Evolutionary conservation across 2,113 vertebrate species (phyloP).

Genomic region (human): DNA sequence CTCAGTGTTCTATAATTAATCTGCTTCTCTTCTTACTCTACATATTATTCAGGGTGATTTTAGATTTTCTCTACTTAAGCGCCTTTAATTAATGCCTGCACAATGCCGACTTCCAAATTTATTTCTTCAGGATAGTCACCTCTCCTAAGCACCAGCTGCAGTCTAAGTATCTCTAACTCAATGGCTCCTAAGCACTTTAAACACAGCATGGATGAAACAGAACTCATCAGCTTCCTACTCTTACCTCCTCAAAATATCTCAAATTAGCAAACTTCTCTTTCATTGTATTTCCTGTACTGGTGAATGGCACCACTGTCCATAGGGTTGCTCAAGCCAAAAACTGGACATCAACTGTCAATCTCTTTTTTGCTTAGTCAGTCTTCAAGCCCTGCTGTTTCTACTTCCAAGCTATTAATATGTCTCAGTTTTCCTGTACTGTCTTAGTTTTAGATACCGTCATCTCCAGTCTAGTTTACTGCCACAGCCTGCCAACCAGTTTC

Average conservation of each 20-base stretch:
- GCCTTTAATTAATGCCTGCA: background rate
- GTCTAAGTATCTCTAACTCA: background rate
- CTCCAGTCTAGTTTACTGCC: background rate
- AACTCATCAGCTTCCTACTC: background rate
- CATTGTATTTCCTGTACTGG: background rate
- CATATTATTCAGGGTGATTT: background rate
- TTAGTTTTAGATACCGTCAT: background rate
- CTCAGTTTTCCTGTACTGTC: background rate
- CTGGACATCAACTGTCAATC: background rate
- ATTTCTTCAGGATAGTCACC: background rate
- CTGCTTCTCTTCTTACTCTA: background rate
- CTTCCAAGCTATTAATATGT: background rate
- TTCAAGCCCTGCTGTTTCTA: background rate
- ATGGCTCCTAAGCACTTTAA: background rate
- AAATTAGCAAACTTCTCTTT: background rate
- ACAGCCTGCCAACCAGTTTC: background rate
- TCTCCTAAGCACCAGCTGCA: background rate
- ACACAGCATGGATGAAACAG: background rate
- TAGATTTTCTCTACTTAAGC: background rate
- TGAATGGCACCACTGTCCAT: background rate
- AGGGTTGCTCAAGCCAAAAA: background rate
- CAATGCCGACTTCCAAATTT: background rate
- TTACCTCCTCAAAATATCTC: background rate
- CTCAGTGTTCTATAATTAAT: background rate
- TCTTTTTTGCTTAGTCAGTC: background rate